phyloP scores from a whole-genome alignment of 2,113 vertebrate genomes.

The Thunnus thynnus region DNA sequence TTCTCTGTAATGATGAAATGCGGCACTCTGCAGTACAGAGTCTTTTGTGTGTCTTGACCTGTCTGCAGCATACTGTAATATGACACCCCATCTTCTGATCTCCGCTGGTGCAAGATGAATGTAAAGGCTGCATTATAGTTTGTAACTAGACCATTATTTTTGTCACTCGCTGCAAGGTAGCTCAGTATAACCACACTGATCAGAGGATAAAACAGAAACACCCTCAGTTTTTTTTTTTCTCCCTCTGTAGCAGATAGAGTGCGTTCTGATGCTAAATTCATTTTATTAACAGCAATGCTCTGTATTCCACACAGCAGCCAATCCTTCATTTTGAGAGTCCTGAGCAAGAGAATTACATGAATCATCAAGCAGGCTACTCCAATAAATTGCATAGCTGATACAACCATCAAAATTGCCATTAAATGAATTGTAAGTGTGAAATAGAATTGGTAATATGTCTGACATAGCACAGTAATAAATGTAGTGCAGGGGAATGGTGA shows the following conservation, averaged over 20 bases:
- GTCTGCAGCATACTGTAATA: constrained; percentile 71
- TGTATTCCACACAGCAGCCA: constrained; percentile 75
- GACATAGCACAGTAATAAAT: constrained; percentile 72
- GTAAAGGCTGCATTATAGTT: constrained; percentile 56
- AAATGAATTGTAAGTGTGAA: constrained; percentile 83
- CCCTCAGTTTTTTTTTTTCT: constrained; percentile 14
- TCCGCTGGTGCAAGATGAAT: constrained; percentile 61
- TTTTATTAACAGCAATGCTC: constrained; percentile 69
- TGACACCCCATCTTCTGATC: constrained; percentile 65
- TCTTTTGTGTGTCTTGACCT: constrained; percentile 71
- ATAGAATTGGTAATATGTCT: constrained; percentile 76
- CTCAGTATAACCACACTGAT: constrained; percentile 29
- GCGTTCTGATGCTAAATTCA: constrained; percentile 66
- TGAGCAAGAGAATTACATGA: constrained; percentile 80
- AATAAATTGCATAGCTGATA: constrained; percentile 83
- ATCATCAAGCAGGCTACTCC: constrained; percentile 82
- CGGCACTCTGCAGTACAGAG: constrained; percentile 57
- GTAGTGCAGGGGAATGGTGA: constrained; percentile 53
- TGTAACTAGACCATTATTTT: constrained; percentile 61
- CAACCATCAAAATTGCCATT: constrained; percentile 82
- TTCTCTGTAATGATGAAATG: constrained; percentile 72
- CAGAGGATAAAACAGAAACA: constrained; percentile 47
- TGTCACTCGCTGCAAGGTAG: constrained; percentile 50
- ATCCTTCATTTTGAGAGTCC: constrained; percentile 81
- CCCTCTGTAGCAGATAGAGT: constrained; percentile 9